Conservation (phyloP, 2,888 invertebrate genomes). For the Drosophila mercatorum region DNA sequence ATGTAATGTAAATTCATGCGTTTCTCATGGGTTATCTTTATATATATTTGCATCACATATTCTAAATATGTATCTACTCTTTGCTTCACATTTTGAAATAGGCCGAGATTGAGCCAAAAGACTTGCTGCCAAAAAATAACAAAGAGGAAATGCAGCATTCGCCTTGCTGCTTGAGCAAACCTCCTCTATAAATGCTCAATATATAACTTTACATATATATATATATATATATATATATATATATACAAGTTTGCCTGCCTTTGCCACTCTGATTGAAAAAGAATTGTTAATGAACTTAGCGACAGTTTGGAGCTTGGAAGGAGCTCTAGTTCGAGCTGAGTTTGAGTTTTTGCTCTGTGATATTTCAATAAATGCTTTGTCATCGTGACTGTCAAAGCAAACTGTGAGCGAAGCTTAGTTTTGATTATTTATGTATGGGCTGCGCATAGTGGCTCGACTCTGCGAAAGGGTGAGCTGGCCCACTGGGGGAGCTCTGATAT, state of each 20-base stretch:
- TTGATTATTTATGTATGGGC: slow-evolving; percentile 34
- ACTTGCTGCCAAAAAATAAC: no score
- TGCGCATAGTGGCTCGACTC: background rate
- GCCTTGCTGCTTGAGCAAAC: no score
- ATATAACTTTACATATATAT: background rate
- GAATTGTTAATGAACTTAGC: slow-evolving; percentile 61
- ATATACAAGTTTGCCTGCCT: slow-evolving; percentile 16
- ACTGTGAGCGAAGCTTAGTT: slow-evolving; percentile 26
- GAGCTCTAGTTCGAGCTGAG: background rate
- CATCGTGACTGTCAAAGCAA: slow-evolving; percentile 35
- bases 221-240: background rate
- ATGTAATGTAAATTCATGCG: no score
- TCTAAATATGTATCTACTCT: no score
- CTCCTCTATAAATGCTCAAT: background rate
- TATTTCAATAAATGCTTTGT: slow-evolving; percentile 6
- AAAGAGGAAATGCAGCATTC: no score
- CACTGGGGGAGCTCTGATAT: background rate
- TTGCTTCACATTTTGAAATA: no score
- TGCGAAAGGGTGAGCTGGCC: background rate
- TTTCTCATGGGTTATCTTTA: no score
- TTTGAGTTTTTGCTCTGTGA: background rate
- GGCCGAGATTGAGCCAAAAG: no score
- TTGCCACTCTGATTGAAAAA: slow-evolving; percentile 33
- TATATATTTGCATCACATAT: no score
- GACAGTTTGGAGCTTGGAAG: slow-evolving; percentile 13